These are phyloP conservation scores for Orientallactaga sibirica DNA, from an alignment of 2,797 vertebrate species.

Conservation along the genomic window DNA sequence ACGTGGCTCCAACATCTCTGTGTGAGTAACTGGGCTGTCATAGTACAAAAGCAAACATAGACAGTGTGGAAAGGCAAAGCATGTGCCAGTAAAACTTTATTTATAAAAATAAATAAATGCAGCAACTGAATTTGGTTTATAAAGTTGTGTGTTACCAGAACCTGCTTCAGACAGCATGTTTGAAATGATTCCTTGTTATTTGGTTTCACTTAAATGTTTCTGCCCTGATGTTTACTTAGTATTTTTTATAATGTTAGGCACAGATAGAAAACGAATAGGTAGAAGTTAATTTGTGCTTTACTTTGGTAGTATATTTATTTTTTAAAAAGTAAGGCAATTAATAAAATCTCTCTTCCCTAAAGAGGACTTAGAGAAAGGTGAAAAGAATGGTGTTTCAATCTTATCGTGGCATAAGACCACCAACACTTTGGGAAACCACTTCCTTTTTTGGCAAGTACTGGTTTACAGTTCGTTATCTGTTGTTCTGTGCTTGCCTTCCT, in stretches of 20 bases:
- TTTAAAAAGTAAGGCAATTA: neutral
- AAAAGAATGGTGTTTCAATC: neutral
- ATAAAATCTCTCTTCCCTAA: conserved; percentile 3
- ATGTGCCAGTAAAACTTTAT: conserved; percentile 8
- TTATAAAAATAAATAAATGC: neutral
- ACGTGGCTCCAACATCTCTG: neutral
- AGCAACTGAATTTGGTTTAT: neutral
- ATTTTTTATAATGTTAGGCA: conserved; percentile 8
- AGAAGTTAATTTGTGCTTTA: neutral
- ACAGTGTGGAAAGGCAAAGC: neutral
- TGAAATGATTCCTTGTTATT: neutral
- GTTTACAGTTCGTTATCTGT: neutral
- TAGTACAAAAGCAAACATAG: neutral
- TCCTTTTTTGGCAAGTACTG: neutral
- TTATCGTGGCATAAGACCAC: neutral
- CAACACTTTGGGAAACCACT: neutral
- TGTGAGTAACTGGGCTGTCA: neutral
- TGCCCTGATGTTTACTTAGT: neutral
- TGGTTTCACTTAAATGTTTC: conserved; percentile 8
- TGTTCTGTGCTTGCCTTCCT: neutral
- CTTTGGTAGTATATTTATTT: neutral
- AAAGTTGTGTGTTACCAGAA: neutral
- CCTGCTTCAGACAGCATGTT: neutral
- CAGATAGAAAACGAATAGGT: neutral
- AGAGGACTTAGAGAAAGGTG: neutral